Percentiles rank a stretch among this genome's conserved stretches.
These are phyloP conservation scores for Onychostoma macrolepis DNA, from an alignment of 2,113 vertebrate genomes.

Conservation along the genomic window DNA sequence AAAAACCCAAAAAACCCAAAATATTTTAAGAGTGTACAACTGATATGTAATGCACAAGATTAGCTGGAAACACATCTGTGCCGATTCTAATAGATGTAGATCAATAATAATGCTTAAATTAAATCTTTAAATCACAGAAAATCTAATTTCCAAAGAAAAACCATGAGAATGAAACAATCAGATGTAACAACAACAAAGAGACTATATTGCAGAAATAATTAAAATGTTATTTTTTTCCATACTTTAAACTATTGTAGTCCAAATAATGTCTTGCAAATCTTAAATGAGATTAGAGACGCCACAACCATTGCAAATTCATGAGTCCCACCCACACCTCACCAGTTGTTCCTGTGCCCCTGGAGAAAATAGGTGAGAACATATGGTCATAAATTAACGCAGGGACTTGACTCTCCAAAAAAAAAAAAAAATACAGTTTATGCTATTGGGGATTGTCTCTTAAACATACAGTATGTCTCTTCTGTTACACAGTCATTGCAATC, in stretches of 20 bases:
- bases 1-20: too few relatives aligned
- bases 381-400: neutral
- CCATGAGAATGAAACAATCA: neutral
- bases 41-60: neutral
- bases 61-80: neutral
- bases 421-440: neutral
- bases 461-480: neutral
- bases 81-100: neutral
- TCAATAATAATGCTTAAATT: neutral
- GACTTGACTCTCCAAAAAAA: neutral
- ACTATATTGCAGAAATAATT: neutral
- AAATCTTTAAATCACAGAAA: conserved; percentile 21
- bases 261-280: neutral
- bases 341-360: neutral
- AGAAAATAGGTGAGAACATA: neutral
- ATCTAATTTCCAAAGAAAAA: neutral
- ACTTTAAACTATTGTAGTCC: neutral
- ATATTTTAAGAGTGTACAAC: neutral
- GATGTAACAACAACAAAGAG: neutral
- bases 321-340: neutral
- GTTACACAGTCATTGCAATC: neutral
- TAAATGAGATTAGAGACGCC: neutral
- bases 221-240: neutral
- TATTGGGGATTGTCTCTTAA: neutral
- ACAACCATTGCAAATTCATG: neutral